phyloP scores from a whole-genome alignment of 2,797 vertebrate species.

The Diplodus puntazzo region DNA sequence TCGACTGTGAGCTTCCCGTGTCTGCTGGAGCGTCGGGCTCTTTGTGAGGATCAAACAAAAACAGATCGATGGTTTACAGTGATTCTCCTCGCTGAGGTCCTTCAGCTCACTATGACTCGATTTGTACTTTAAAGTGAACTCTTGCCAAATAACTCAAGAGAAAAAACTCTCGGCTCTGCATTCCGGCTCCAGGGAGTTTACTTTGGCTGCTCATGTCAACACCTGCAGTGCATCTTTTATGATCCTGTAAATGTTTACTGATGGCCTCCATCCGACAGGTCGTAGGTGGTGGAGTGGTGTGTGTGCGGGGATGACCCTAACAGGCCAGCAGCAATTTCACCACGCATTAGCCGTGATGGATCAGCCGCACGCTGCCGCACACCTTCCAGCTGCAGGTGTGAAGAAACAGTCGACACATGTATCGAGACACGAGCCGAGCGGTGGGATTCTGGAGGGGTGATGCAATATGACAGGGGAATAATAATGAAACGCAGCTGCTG shows the following conservation, averaged over 20 bases:
- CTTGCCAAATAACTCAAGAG: slow-evolving; percentile 19
- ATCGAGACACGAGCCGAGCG: slow-evolving; percentile 7
- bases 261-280: slow-evolving; percentile 44
- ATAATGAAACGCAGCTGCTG: slow-evolving; percentile 71
- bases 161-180: slow-evolving; percentile 2
- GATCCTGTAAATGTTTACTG: slow-evolving; percentile 54
- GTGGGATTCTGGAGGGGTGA: slow-evolving; percentile 44
- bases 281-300: slow-evolving; percentile 16
- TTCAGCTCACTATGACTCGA: background rate
- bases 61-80: too few relatives aligned
- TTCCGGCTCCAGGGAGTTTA: slow-evolving; percentile 27
- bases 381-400: slow-evolving; percentile 65
- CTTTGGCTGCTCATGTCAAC: slow-evolving; percentile 47
- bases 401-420: slow-evolving; percentile 53
- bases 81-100: background rate
- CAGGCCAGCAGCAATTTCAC: slow-evolving; percentile 53
- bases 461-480: slow-evolving; percentile 63
- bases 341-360: slow-evolving; percentile 61
- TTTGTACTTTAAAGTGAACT: slow-evolving; percentile 2
- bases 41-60: too few relatives aligned
- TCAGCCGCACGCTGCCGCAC: slow-evolving; percentile 45
- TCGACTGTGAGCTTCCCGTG: too few relatives aligned
- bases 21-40: too few relatives aligned
- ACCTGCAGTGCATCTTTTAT: slow-evolving; percentile 43
- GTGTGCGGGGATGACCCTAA: slow-evolving; percentile 6